A percentile compares a stretch with the other conserved stretches of the same genome.
These are phyloP conservation scores for silkworm (Bombyx mori) DNA, from an alignment of 1,140 invertebrate genomes.

Conservation along the genomic window ASM3026992v2 NC_085125.1:13360501-13361000, in stretches of 20 bases:
- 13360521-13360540: neutral
- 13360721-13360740: too few relatives aligned
- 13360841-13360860: constrained; percentile 83
- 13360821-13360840: constrained; percentile 91
- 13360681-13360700: too few relatives aligned
- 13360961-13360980: neutral
- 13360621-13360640: too few relatives aligned
- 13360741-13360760: neutral
- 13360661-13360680: too few relatives aligned
- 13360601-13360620: too few relatives aligned
- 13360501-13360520: neutral
- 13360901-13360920: constrained; percentile 83
- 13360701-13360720: too few relatives aligned
- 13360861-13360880: constrained; percentile 84
- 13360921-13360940: constrained; percentile 86
- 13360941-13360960: constrained; percentile 9
- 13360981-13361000: neutral
- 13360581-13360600: neutral
- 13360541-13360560: neutral
- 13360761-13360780: too few relatives aligned
- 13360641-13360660: too few relatives aligned
- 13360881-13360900: constrained; percentile 82
- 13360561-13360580: neutral
- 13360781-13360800: too few relatives aligned
- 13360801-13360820: constrained; percentile 76